Percentiles rank a stretch among this genome's conserved stretches.
Evolutionary conservation across 2,113 vertebrate genomes (phyloP).

Genomic region (Catharus fuscescens): DNA sequence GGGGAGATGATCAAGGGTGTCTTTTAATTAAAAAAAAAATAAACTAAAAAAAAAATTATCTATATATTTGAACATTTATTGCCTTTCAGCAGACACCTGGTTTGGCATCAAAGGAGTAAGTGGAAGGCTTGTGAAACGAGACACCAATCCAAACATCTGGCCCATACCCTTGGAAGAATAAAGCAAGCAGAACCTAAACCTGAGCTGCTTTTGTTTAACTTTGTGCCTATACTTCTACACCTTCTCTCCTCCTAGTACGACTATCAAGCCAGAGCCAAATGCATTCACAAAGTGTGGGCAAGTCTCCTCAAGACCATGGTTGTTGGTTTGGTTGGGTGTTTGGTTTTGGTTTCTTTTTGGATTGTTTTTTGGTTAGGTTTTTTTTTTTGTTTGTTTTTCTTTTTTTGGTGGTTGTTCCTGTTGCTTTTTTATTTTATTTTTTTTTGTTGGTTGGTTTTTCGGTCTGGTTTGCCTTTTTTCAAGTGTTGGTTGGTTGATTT

Average conservation of each 20-base stretch:
- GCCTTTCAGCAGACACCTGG: constrained; percentile 3
- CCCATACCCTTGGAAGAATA: constrained; percentile 45
- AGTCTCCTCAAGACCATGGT: constrained; percentile 60
- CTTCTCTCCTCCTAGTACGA: constrained; percentile 2
- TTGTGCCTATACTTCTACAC: neutral
- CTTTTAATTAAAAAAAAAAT: neutral
- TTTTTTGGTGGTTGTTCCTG: neutral
- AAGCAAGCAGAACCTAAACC: constrained; percentile 4
- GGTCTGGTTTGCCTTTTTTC: constrained; percentile 29
- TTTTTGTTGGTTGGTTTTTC: neutral
- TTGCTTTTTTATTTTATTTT: neutral
- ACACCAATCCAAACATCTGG: neutral
- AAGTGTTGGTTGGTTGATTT: constrained; percentile 19
- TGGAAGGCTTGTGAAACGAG: constrained; percentile 24
- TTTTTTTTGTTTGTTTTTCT: neutral
- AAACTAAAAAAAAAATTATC: neutral
- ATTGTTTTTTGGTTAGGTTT: neutral
- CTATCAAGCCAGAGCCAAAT: constrained; percentile 77
- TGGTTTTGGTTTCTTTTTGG: constrained; percentile 25
- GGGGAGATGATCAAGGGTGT: neutral
- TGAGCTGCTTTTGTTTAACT: neutral
- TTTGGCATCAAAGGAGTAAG: constrained; percentile 13
- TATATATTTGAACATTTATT: neutral
- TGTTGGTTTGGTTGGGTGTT: constrained; percentile 39
- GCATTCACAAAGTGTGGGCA: constrained; percentile 73